phyloP scores from a whole-genome alignment of 2,797 vertebrate species.

The Acrossocheilus wenchowensis region DNA sequence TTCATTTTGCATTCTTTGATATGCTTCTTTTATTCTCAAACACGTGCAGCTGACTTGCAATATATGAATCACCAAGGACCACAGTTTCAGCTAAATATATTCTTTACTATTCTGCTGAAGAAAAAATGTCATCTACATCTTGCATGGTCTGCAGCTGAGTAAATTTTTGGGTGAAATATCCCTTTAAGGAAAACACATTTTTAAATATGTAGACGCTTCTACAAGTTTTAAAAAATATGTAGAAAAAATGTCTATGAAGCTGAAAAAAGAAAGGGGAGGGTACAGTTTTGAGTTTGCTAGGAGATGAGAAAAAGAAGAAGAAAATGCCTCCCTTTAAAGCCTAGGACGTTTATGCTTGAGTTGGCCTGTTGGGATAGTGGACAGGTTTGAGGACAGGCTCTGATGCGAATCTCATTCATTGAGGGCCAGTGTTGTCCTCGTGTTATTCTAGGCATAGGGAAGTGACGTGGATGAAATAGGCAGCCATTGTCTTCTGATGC shows the following conservation, averaged over 20 bases:
- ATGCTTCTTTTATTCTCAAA: no score
- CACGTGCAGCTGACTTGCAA: no score
- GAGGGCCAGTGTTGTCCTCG: constrained; percentile 31
- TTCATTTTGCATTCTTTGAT: no score
- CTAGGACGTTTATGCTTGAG: constrained; percentile 36
- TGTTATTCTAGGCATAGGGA: constrained; percentile 57
- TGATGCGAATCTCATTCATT: constrained; percentile 50
- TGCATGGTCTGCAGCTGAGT: no score
- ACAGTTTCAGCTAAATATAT: no score
- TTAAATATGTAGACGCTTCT: background rate
- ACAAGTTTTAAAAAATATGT: background rate
- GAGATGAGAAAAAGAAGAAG: background rate
- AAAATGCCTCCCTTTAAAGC: constrained; percentile 45
- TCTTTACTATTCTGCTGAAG: no score
- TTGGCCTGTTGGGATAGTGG: constrained; percentile 50
- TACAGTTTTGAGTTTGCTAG: constrained; percentile 1
- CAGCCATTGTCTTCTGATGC: constrained; percentile 54
- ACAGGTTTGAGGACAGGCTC: constrained; percentile 54
- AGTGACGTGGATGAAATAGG: constrained; percentile 60
- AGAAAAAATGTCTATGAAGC: background rate
- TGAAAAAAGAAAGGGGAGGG: background rate
- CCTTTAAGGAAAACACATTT: background rate
- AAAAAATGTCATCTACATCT: no score
- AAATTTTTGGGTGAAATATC: background rate
- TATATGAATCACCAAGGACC: no score